phyloP scores from a whole-genome alignment of 2,888 invertebrate genomes.

The Euplagia quadripunctaria region DNA sequence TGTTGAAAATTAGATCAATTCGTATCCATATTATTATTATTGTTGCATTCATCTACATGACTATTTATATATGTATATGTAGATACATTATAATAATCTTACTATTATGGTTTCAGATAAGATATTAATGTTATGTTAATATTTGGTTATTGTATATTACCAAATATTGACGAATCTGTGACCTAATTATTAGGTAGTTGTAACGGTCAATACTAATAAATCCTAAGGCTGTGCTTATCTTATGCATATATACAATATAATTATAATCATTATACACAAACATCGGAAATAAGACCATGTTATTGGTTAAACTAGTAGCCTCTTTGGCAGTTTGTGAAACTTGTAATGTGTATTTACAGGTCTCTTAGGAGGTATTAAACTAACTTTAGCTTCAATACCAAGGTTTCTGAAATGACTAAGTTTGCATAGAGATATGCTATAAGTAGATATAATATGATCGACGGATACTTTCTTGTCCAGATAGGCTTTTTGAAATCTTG shows the following conservation, averaged over 20 bases:
- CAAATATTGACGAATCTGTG: background rate
- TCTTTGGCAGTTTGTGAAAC: slow-evolving; percentile 59
- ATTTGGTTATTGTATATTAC: background rate
- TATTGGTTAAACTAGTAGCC: slow-evolving; percentile 48
- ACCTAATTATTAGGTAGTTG: background rate
- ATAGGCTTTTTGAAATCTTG: background rate
- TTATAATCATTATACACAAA: slow-evolving; percentile 14
- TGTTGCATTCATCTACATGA: too few relatives aligned
- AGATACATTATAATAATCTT: too few relatives aligned
- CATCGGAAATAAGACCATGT: slow-evolving; percentile 26
- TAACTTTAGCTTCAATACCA: slow-evolving; percentile 40
- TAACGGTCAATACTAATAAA: background rate
- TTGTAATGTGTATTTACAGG: slow-evolving; percentile 67
- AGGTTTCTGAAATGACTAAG: slow-evolving; percentile 21
- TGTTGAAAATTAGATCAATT: too few relatives aligned
- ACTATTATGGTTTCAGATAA: too few relatives aligned
- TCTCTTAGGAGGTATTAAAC: slow-evolving; percentile 64
- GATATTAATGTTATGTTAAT: background rate
- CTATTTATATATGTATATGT: background rate
- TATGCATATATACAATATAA: background rate
- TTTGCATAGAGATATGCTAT: slow-evolving; percentile 22
- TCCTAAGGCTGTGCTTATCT: background rate
- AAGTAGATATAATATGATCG: background rate
- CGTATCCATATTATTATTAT: too few relatives aligned
- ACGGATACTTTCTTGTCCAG: background rate